Evolutionary conservation across 2,888 invertebrate species (phyloP), one percentile per base, ranked within the genome.

Genomic region (Smittia sp.): DNA sequence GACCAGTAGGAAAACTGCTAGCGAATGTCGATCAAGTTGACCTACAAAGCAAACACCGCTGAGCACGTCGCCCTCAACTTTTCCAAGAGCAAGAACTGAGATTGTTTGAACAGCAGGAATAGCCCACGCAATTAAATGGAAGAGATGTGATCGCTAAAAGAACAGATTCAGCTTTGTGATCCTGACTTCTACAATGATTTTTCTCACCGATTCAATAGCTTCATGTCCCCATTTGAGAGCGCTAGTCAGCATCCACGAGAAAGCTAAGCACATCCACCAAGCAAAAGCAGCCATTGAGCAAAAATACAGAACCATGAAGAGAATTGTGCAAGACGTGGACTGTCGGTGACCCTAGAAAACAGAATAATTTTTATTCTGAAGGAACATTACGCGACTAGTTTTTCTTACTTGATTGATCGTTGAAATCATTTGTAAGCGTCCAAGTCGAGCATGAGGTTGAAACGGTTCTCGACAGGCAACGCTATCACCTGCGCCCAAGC

Each of bases 121-220:
- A 73, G 96, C 96, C 98, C 98, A 98, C n/a, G 97, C 97, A 74
- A 93, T 93, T 78, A 97, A 86, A 86, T 98, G 98, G 82, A 98
- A 98, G 82, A 96, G 95, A 83, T 96, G 95, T 11, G 96, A 96
- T 83, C 97, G 94, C 73, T 95, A 22, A 7, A 58, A 58, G 22
- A 20, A 58, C 2, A 18, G 18, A 18, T 22, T 58, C 22, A 20
- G 46, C 4, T 32, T 32, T 32, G n/a, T n/a, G n/a, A n/a, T n/a
- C n/a, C n/a, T n/a, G n/a, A n/a, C n/a, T n/a, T n/a, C n/a, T n/a
- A n/a, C n/a, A n/a, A n/a, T n/a, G n/a, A 46, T 13, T 4, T 58
- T 58, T 20, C 18, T 58, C n/a, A 22, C 58, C 1, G 69, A 94
- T 84, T 96, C 96, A 79, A 98, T 97, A 41, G 97, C 97, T 85